Evolutionary conservation across 2,113 vertebrate genomes (phyloP), one percentile per base, ranked within the genome.

Genomic region (Sander vitreus): DNA sequence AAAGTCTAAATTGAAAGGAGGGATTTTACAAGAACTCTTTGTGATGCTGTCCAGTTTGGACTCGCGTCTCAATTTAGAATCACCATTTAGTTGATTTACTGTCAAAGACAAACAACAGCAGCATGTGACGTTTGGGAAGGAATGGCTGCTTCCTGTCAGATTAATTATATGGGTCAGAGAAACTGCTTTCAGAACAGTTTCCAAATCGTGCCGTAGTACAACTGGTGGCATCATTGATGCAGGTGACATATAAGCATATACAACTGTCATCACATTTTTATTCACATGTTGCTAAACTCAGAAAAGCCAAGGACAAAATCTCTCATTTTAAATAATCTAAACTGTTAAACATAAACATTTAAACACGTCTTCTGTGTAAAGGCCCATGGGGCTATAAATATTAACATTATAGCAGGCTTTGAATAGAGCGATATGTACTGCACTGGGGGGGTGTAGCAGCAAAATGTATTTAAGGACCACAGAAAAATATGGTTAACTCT

Each of bases 121-220:
- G 5, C 33, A 54, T 53, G 33, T 55, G 51, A 19, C 6, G 0
- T 65, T 65, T 54, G 15, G n/a, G 33, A 76, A 43, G 4, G 18
- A 57, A 66, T 8, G 10, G 12, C 4, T 47, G 73, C 23, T 76
- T 65, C 50, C 73, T 55, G 73, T 45, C 60, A 65, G 14, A 25
- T 63, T 71, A 43, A 51, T 21, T 36, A 63, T 74, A 36, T 74
- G 72, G 58, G 72, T 74, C 58, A 74, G 7, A 74, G 27, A 74
- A 62, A 74, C 57, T 6, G 55, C 21, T 27, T 59, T 60, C 57
- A 71, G 43, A 69, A 55, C 21, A 14, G 12, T 53, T 69, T 69
- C 36, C 13, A 43, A 36, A 59, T 59, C 18, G 19, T 27, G 15
- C 15, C 58, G 16, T 14, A 43, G n/a, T 11, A 30, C 23, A 47